Evolutionary conservation across 2,888 invertebrate species (phyloP), one percentile per base, ranked within the genome.

Genomic region (Rhingia campestris): DNA sequence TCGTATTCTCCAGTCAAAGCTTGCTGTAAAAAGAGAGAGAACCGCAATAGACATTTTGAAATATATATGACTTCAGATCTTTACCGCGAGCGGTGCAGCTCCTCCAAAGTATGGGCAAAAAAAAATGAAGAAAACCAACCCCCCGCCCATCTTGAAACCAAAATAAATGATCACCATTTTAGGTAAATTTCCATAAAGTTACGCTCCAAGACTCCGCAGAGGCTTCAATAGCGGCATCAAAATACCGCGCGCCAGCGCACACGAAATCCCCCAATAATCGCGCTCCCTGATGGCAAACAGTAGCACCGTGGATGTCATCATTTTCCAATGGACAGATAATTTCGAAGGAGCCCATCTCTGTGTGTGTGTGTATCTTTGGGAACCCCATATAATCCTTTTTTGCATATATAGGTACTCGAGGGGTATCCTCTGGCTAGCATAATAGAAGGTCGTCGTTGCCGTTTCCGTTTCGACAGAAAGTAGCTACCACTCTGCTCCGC

Each of bases 81-180:
- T 73, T 63, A 74, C 82, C 82, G 82, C 79, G 4, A 6, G 22
- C 22, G 22, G 22, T 22, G 22, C 22, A 41, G 9, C 33, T 39
- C 33, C 58, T 35, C 22, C 22, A 22, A 45, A 45, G 22, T 2
- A 22, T 22, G 1, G 22, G 47, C 22, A 41, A 69, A 70, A 30
- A 54, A 47, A 12, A 47, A 30, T n/a, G n/a, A 30, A 39, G 41
- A 47, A n/a, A 45, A 58, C 41, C 39, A 39, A 39, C 41, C 22
- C 47, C 47, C 47, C 22, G 22, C 22, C 22, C 22, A 22, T 22
- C 22, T 1, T 47, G 66, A 67, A 30, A 35, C 79, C 39, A 66
- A 82, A 82, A 82, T 74, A 84, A 84, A 80, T 80, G 84, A 80
- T 84, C 84, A 84, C 84, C 84, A 84, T 84, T 80, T 84, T 80